These are phyloP conservation scores for Cosmia trapezina DNA, from an alignment of 2,888 invertebrate genomes.

Conservation along the genomic window DNA sequence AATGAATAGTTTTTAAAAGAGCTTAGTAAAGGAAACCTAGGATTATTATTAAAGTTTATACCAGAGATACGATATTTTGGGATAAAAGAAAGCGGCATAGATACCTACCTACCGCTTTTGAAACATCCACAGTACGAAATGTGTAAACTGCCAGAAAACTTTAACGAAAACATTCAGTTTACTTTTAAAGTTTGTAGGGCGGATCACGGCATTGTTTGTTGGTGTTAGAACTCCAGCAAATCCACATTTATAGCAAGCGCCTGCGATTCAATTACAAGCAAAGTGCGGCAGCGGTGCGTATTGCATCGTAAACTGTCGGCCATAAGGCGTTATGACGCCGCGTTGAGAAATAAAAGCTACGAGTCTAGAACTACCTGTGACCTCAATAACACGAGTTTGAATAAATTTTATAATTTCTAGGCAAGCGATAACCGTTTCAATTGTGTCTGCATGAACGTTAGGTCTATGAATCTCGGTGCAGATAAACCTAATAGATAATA, in stretches of 20 bases:
- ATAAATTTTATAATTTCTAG: slow-evolving; percentile 62
- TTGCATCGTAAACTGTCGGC: slow-evolving; percentile 86
- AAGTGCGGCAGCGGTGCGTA: slow-evolving; percentile 84
- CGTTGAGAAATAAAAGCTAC: slow-evolving; percentile 75
- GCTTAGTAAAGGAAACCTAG: slow-evolving; percentile 25
- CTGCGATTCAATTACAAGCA: slow-evolving; percentile 88
- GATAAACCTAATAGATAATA: not conserved
- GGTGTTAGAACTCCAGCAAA: slow-evolving; percentile 72
- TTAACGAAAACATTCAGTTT: slow-evolving; percentile 54
- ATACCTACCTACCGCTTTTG: not conserved
- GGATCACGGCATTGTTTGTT: slow-evolving; percentile 72
- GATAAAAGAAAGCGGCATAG: slow-evolving; percentile 3
- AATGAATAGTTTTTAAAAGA: slow-evolving; percentile 35
- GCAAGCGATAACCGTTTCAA: slow-evolving; percentile 47
- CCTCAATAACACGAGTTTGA: slow-evolving; percentile 73
- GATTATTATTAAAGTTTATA: too few species aligned
- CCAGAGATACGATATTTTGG: slow-evolving; percentile 16
- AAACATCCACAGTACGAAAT: slow-evolving; percentile 33
- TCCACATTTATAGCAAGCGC: slow-evolving; percentile 83
- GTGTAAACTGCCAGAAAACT: slow-evolving; percentile 45
- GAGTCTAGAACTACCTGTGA: slow-evolving; percentile 73
- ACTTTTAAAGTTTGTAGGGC: slow-evolving; percentile 67
- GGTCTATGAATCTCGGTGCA: not conserved
- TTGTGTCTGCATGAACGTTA: slow-evolving; percentile 5
- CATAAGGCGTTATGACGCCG: slow-evolving; percentile 84